phyloP scores from a whole-genome alignment of 2,888 invertebrate species.

The Hofmannophila pseudospretella region DNA sequence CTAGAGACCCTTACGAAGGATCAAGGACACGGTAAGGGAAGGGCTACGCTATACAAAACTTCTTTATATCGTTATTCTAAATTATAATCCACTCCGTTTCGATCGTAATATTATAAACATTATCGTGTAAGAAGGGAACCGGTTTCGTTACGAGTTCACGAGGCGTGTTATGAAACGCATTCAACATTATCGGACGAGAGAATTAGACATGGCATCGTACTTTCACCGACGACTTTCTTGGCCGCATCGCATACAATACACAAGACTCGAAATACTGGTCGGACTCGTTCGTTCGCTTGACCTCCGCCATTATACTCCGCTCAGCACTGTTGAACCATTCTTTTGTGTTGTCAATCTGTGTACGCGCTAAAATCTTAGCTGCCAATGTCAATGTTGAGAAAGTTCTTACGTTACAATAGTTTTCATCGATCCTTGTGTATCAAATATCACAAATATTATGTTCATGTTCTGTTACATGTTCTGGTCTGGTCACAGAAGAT shows the following conservation, averaged over 20 bases:
- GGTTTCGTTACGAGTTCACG: conserved; percentile 50
- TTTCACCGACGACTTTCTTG: conserved; percentile 70
- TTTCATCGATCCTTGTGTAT: no score
- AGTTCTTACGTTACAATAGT: conserved; percentile 19
- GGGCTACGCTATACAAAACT: conserved; percentile 41
- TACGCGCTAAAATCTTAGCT: conserved; percentile 30
- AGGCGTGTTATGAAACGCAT: conserved; percentile 59
- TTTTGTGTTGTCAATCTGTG: conserved; percentile 42
- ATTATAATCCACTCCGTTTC: conserved; percentile 26
- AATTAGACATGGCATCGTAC: conserved; percentile 58
- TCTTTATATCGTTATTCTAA: conserved; percentile 47
- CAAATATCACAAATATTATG: no score
- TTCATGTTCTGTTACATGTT: conserved; percentile 1
- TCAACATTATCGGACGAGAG: conserved; percentile 54
- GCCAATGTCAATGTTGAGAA: conserved; percentile 45
- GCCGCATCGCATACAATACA: conserved; percentile 34
- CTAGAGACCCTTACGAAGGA: conserved; percentile 37
- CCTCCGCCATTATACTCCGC: conserved; percentile 44
- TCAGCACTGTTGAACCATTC: conserved; percentile 45
- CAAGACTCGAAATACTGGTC: conserved; percentile 43
- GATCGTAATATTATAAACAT: conserved; percentile 35
- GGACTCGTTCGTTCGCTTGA: conserved; percentile 45
- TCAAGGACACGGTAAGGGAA: conserved; percentile 42
- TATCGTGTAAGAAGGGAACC: conserved; percentile 37
- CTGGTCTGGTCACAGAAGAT: no score